phyloP scores from a whole-genome alignment of 1,140 invertebrate genomes.

The Lepidurus couesii region DNA sequence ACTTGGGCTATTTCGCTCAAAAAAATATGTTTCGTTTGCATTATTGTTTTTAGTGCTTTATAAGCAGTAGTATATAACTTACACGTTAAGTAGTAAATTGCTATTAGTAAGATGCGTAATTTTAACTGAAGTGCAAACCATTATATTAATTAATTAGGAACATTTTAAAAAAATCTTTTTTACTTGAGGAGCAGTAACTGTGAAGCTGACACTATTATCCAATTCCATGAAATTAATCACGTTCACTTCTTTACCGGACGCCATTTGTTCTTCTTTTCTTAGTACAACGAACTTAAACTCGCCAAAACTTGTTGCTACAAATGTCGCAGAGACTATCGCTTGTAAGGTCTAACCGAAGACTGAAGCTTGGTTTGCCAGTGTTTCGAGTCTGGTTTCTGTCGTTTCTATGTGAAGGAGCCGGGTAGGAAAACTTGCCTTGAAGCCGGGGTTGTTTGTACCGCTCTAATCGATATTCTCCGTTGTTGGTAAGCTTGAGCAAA shows the following conservation, averaged over 20 bases:
- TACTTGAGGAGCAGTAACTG: not conserved
- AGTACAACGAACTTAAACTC: not conserved
- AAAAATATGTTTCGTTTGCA: too few species aligned
- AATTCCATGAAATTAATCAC: not conserved
- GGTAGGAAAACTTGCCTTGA: not conserved
- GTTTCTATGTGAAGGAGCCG: not conserved
- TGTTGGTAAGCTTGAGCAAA: too few species aligned
- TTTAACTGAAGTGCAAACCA: too few species aligned
- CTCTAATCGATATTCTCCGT: too few species aligned
- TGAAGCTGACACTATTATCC: not conserved
- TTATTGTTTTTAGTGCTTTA: too few species aligned
- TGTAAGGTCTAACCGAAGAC: not conserved
- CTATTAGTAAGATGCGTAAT: too few species aligned
- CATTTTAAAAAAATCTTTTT: too few species aligned
- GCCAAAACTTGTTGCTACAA: not conserved
- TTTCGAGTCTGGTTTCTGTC: not conserved
- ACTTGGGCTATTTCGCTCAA: too few species aligned
- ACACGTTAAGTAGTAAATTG: too few species aligned
- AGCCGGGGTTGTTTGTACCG: too few species aligned
- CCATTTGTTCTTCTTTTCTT: not conserved
- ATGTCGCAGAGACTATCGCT: not conserved
- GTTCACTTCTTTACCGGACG: not conserved
- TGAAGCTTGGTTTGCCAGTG: not conserved
- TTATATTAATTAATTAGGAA: too few species aligned
- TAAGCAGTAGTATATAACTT: too few species aligned